Evolutionary conservation across 2,113 vertebrate species (phyloP).

Genomic region (Gopherus flavomarginatus): DNA sequence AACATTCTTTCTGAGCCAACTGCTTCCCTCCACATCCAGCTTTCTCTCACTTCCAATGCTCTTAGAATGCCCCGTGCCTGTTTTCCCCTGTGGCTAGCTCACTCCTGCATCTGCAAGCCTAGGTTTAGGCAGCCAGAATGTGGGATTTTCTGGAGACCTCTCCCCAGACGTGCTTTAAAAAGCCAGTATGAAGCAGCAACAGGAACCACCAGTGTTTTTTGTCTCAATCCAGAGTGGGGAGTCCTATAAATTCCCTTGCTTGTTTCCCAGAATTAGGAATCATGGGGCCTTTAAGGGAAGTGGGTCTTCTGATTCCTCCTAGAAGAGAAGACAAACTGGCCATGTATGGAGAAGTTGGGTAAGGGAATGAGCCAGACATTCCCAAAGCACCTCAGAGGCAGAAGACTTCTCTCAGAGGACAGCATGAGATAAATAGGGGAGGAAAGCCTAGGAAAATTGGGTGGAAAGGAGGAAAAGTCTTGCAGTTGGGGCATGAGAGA

Average conservation of each 20-base stretch:
- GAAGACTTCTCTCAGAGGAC: not conserved
- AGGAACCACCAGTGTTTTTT: not conserved
- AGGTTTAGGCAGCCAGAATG: not conserved
- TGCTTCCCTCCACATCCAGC: not conserved
- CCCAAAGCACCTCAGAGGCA: not conserved
- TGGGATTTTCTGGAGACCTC: not conserved
- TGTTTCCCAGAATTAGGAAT: not conserved
- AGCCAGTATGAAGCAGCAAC: not conserved
- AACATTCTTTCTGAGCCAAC: not conserved
- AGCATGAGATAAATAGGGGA: not conserved
- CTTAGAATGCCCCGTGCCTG: not conserved
- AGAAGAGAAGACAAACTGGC: constrained; percentile 10
- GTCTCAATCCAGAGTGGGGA: not conserved
- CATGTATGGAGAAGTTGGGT: not conserved
- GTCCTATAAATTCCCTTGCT: not conserved
- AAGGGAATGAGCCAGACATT: not conserved
- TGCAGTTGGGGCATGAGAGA: not conserved
- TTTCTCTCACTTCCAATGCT: not conserved
- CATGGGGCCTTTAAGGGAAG: not conserved
- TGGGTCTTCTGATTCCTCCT: not conserved
- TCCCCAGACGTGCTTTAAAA: not conserved
- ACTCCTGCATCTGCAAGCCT: not conserved
- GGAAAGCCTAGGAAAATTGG: not conserved
- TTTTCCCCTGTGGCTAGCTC: not conserved
- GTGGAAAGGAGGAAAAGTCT: not conserved